Percentiles rank a stretch among this genome's conserved stretches.
phyloP scores from a whole-genome alignment of 2,888 invertebrate genomes.

The Nemotelus nigrinus region DNA sequence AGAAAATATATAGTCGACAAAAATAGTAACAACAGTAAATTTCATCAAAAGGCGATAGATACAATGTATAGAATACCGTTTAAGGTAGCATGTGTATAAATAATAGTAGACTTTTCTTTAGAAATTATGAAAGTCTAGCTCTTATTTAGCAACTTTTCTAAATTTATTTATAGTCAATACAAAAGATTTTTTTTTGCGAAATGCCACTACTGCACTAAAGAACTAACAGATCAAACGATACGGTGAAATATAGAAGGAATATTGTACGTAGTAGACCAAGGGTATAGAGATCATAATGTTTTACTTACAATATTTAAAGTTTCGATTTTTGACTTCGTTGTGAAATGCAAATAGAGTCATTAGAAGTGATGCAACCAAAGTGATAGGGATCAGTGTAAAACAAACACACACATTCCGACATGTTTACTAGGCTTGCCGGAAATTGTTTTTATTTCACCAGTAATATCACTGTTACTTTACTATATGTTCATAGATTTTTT shows the following conservation, averaged over 20 bases:
- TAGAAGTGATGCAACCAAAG: conserved; percentile 24
- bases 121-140: background rate
- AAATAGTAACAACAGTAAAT: conserved; percentile 18
- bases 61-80: background rate
- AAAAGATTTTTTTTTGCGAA: background rate
- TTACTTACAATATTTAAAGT: conserved; percentile 28
- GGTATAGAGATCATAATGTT: background rate
- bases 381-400: background rate
- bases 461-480: too few species aligned
- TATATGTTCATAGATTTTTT: too few species aligned
- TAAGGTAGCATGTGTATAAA: background rate
- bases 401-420: too few species aligned
- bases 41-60: conserved; percentile 27
- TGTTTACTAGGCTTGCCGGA: too few species aligned
- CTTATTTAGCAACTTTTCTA: background rate
- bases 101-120: background rate
- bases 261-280: background rate
- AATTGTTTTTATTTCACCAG: too few species aligned
- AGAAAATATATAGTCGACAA: conserved; percentile 1
- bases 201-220: conserved; percentile 20
- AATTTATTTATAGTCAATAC: background rate
- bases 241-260: too few species aligned
- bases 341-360: conserved; percentile 9
- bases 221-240: background rate
- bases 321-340: conserved; percentile 3